Conservation (phyloP, 1,140 invertebrate genomes). For the Saccostrea glomerata region DNA sequence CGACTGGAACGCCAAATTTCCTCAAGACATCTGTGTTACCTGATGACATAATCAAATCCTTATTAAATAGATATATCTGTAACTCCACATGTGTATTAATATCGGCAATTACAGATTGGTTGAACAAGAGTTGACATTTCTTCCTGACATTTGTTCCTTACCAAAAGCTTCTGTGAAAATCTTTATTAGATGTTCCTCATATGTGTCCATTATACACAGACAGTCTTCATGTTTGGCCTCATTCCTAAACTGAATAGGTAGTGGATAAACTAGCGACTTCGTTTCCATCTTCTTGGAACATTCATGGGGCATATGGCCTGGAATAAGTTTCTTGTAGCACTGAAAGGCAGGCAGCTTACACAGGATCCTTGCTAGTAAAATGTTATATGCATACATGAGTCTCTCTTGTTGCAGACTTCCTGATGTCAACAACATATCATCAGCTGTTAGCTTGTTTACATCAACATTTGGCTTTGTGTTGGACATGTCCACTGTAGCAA, state of each 20-base stretch:
- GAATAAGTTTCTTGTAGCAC: neutral
- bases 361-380: neutral
- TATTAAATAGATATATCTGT: neutral
- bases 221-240: constrained; percentile 39
- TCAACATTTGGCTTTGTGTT: neutral
- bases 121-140: neutral
- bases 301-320: neutral
- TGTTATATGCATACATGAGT: neutral
- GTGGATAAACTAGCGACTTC: neutral
- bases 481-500: constrained; percentile 29
- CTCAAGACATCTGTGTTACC: neutral
- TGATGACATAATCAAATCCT: neutral
- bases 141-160: neutral
- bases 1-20: constrained; percentile 9
- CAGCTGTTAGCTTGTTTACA: neutral
- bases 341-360: neutral
- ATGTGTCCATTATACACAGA: neutral
- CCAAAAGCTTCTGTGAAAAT: neutral
- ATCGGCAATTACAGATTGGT: neutral
- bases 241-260: constrained; percentile 26
- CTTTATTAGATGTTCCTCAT: neutral
- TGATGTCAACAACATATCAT: neutral
- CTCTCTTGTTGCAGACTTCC: neutral
- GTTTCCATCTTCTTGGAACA: neutral
- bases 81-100: neutral